Conservation (phyloP, 2,113 vertebrate species). For the Podarcis cretensis region DNA sequence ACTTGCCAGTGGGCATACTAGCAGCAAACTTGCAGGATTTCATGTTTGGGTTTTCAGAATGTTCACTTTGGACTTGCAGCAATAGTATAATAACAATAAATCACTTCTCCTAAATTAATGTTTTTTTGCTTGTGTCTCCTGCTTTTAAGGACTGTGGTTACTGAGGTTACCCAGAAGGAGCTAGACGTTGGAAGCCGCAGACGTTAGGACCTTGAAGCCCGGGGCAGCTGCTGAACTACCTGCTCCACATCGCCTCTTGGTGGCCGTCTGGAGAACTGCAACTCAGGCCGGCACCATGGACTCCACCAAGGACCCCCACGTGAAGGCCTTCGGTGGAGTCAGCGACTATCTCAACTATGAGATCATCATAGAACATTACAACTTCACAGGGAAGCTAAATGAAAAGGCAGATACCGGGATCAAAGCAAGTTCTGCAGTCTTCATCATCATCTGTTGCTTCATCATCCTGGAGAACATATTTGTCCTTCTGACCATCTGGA, state of each 20-base stretch:
- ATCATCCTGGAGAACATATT: constrained; percentile 97
- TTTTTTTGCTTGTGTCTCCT: constrained; percentile 57
- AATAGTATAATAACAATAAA: neutral
- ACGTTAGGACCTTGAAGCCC: neutral
- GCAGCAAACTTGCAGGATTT: neutral
- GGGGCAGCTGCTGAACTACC: constrained; percentile 18
- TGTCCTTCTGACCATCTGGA: constrained; percentile 96
- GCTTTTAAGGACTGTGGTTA: constrained; percentile 64
- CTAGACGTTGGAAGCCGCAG: constrained; percentile 17
- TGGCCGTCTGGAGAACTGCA: constrained; percentile 54
- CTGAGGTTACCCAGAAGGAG: constrained; percentile 51
- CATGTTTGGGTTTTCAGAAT: neutral
- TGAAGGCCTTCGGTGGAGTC: constrained; percentile 66
- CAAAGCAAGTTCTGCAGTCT: constrained; percentile 88
- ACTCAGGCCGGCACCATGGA: constrained; percentile 69
- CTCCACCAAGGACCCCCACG: constrained; percentile 52
- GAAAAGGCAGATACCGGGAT: constrained; percentile 79
- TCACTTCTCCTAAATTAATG: constrained; percentile 46
- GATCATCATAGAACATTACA: constrained; percentile 93
- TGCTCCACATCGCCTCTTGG: constrained; percentile 48
- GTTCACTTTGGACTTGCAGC: neutral
- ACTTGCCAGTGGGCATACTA: neutral
- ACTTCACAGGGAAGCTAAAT: constrained; percentile 92
- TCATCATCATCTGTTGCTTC: constrained; percentile 97
- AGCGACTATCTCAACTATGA: constrained; percentile 82